Percentiles rank a stretch among this genome's conserved stretches.
phyloP scores from a whole-genome alignment of 2,888 invertebrate genomes.

The Scaptomyza caliginosa region DNA sequence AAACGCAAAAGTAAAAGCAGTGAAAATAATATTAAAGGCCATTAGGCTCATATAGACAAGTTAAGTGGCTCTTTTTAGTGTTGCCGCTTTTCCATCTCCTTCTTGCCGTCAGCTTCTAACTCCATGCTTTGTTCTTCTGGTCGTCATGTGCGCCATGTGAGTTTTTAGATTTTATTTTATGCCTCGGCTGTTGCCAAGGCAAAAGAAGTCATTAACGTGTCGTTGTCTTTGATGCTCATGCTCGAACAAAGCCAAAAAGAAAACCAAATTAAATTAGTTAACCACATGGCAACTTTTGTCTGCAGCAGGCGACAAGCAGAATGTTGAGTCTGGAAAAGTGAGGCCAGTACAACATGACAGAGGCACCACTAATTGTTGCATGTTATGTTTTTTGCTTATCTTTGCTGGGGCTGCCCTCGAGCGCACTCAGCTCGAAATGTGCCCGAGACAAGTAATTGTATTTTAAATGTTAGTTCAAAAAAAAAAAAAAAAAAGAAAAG shows the following conservation, averaged over 20 bases:
- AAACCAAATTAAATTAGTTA: slow-evolving; percentile 81
- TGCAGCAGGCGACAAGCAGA: slow-evolving; percentile 25
- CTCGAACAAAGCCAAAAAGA: slow-evolving; percentile 44
- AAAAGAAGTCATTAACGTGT: slow-evolving; percentile 79
- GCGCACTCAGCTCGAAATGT: slow-evolving; percentile 58
- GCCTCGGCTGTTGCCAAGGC: slow-evolving; percentile 63
- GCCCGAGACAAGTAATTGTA: slow-evolving; percentile 77
- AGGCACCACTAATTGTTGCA: slow-evolving; percentile 75
- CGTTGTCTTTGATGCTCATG: slow-evolving; percentile 74
- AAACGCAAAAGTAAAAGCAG: slow-evolving; percentile 57
- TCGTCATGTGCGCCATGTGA: slow-evolving; percentile 53
- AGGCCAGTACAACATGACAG: slow-evolving; percentile 9
- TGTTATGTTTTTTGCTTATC: slow-evolving; percentile 76
- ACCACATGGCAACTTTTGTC: slow-evolving; percentile 81
- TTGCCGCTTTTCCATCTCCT: slow-evolving; percentile 13
- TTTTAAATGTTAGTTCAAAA: slow-evolving; percentile 76
- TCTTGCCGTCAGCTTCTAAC: slow-evolving; percentile 1
- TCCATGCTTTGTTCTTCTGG: slow-evolving; percentile 27
- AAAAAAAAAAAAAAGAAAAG: slow-evolving; percentile 59
- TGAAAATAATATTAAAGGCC: slow-evolving; percentile 82
- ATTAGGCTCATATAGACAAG: slow-evolving; percentile 84
- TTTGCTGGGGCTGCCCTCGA: slow-evolving; percentile 37
- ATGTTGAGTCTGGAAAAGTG: background rate
- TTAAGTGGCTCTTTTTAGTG: slow-evolving; percentile 83
- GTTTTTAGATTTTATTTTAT: slow-evolving; percentile 75